phyloP scores from a whole-genome alignment of 2,888 invertebrate genomes.

The Drosophila helvetica region DNA sequence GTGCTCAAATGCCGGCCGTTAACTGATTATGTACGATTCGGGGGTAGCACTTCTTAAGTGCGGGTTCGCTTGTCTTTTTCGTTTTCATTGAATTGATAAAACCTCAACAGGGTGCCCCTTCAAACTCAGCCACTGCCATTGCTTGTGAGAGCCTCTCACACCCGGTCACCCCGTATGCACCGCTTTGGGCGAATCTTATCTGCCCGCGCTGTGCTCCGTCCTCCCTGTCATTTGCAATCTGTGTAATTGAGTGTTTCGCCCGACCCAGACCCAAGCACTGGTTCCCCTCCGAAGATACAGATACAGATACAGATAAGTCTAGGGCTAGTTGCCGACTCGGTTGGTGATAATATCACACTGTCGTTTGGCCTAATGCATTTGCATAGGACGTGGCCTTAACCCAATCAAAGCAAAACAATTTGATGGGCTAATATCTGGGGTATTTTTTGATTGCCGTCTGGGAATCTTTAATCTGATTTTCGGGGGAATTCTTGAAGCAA shows the following conservation, averaged over 20 bases:
- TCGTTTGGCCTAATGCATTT: conserved; percentile 16
- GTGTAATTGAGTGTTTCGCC: conserved; percentile 61
- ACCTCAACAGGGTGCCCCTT: conserved; percentile 46
- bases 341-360: conserved; percentile 14
- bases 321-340: conserved; percentile 21
- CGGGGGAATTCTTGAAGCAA: too few species aligned
- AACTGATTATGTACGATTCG: conserved; percentile 75
- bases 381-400: conserved; percentile 29
- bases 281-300: conserved; percentile 10
- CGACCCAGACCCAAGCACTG: conserved; percentile 20
- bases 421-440: not conserved
- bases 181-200: conserved; percentile 58
- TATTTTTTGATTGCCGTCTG: not conserved
- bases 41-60: conserved; percentile 57
- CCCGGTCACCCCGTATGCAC: conserved; percentile 57
- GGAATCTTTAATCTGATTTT: too few species aligned
- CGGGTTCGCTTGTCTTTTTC: conserved; percentile 37
- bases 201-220: conserved; percentile 33
- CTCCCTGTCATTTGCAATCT: conserved; percentile 62
- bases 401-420: too few species aligned
- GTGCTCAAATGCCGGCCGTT: conserved; percentile 70
- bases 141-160: too few species aligned
- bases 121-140: not conserved
- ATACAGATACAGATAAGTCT: not conserved
- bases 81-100: conserved; percentile 57